Evolutionary conservation across 2,888 invertebrate species (phyloP).

Genomic region (Apoda limacodes): DNA sequence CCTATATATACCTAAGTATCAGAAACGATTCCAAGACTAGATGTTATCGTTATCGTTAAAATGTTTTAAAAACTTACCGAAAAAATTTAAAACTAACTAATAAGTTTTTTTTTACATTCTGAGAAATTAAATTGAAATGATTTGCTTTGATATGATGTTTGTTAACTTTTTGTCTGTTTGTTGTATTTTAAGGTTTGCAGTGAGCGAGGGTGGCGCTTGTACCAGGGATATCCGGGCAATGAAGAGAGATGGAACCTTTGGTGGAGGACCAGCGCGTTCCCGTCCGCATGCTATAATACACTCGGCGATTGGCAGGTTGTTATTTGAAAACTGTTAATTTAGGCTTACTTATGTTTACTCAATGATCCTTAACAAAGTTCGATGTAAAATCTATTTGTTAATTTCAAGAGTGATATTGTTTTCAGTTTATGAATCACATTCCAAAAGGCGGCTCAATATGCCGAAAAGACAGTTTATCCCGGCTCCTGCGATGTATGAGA

Average conservation of each 20-base stretch:
- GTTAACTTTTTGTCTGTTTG: not conserved
- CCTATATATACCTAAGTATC: too few relatives aligned
- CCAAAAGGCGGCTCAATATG: slow-evolving; percentile 88
- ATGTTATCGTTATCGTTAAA: too few relatives aligned
- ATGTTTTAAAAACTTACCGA: too few relatives aligned
- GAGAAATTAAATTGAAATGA: not conserved
- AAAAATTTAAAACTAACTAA: too few relatives aligned
- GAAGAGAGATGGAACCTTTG: slow-evolving; percentile 86
- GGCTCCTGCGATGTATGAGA: slow-evolving; percentile 83
- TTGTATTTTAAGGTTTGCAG: slow-evolving; percentile 71
- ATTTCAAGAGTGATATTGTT: slow-evolving; percentile 19
- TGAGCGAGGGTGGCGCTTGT: slow-evolving; percentile 85
- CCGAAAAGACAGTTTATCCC: slow-evolving; percentile 82
- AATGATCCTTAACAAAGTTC: not conserved
- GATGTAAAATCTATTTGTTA: slow-evolving; percentile 12
- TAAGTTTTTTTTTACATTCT: too few relatives aligned
- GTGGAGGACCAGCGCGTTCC: slow-evolving; percentile 86
- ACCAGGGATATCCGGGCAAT: slow-evolving; percentile 63
- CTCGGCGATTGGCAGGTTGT: slow-evolving; percentile 81
- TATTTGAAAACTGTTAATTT: too few relatives aligned
- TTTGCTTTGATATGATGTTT: not conserved
- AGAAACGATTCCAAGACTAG: too few relatives aligned
- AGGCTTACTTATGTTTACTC: slow-evolving; percentile 4
- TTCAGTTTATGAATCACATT: slow-evolving; percentile 85
- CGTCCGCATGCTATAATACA: slow-evolving; percentile 73